These are phyloP conservation scores for Chloromyia formosa DNA, from an alignment of 2,888 invertebrate species.

Conservation along the genomic window DNA sequence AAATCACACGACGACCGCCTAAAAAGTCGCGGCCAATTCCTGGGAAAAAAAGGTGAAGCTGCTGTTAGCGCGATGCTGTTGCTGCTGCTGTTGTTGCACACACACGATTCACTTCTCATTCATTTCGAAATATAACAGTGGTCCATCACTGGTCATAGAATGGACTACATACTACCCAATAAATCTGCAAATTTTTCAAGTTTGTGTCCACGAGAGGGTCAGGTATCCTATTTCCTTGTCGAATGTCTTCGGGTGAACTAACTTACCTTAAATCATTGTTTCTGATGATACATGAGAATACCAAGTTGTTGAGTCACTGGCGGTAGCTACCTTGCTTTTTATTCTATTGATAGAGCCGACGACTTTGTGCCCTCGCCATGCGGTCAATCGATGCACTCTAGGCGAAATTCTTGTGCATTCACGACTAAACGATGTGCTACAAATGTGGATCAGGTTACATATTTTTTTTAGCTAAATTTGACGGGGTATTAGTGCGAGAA, in stretches of 20 bases:
- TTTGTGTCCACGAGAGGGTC: too few relatives aligned
- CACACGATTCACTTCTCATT: background rate
- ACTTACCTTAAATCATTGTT: slow-evolving; percentile 12
- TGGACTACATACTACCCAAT: too few relatives aligned
- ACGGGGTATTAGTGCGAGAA: slow-evolving; percentile 17
- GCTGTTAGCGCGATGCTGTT: slow-evolving; percentile 8
- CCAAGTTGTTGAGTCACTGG: background rate
- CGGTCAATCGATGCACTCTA: slow-evolving; percentile 49
- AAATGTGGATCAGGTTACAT: slow-evolving; percentile 45
- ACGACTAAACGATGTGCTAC: slow-evolving; percentile 32
- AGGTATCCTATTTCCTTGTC: background rate
- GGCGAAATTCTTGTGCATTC: slow-evolving; percentile 47
- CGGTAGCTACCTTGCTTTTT: slow-evolving; percentile 15
- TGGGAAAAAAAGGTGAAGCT: slow-evolving; percentile 45
- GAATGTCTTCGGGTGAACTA: background rate
- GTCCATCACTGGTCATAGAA: background rate
- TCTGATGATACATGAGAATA: background rate
- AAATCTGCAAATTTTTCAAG: too few relatives aligned
- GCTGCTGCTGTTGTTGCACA: slow-evolving; percentile 37
- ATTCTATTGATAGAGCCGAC: slow-evolving; percentile 17
- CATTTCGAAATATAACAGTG: background rate
- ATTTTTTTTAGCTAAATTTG: slow-evolving; percentile 10
- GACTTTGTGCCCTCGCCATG: slow-evolving; percentile 44
- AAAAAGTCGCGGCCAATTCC: slow-evolving; percentile 45
- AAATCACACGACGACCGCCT: slow-evolving; percentile 45